Conservation (phyloP, 2,888 invertebrate species). For the Panzeria rudis region DNA sequence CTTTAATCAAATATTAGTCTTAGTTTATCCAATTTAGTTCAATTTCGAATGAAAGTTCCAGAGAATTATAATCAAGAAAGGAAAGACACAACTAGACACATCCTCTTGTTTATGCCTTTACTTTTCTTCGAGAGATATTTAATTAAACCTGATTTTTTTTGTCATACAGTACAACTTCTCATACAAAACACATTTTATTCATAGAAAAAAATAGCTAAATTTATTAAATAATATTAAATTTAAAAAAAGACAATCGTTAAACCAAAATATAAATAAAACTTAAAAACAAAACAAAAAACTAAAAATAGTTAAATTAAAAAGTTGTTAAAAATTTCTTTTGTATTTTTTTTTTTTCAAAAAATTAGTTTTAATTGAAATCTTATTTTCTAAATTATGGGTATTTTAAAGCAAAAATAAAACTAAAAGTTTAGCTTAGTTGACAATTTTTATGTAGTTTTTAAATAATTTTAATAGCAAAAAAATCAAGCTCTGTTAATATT, state of each 20-base stretch:
- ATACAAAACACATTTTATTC: conserved; percentile 5
- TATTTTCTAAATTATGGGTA: background rate
- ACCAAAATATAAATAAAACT: conserved; percentile 2
- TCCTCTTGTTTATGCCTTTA: background rate
- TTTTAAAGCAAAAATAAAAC: conserved; percentile 3
- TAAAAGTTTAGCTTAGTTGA: conserved; percentile 13
- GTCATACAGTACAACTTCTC: conserved; percentile 27
- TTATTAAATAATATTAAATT: conserved; percentile 38
- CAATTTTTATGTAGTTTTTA: conserved; percentile 8
- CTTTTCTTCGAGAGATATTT: background rate
- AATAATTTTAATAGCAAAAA: background rate
- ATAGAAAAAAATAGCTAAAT: conserved; percentile 18
- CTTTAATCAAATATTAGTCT: conserved; percentile 3
- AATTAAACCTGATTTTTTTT: background rate
- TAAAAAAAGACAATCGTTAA: conserved; percentile 64
- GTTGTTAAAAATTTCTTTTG: background rate
- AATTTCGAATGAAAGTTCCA: background rate
- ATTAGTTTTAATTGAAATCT: background rate
- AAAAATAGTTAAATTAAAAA: conserved; percentile 23
- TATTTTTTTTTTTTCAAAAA: conserved; percentile 1
- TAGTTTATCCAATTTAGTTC: conserved; percentile 13
- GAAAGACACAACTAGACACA: background rate
- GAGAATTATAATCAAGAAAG: background rate
- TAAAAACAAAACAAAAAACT: background rate
- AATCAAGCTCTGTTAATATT: conserved; percentile 8